Conservation (phyloP, 2,797 vertebrate species). For the Megalops cyprinoides region DNA sequence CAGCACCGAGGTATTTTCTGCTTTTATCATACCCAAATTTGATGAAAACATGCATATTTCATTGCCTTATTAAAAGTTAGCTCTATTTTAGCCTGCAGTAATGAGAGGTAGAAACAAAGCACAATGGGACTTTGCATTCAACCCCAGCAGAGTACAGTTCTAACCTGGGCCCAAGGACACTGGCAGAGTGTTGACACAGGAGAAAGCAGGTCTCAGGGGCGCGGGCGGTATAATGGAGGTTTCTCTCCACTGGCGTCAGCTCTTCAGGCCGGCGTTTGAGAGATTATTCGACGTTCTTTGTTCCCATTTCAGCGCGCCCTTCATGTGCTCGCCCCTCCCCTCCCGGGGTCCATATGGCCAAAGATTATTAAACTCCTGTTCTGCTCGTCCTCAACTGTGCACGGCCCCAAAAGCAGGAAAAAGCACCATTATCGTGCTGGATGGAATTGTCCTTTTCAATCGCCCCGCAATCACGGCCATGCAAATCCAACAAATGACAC, state of each 20-base stretch:
- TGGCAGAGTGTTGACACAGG: slow-evolving; percentile 9
- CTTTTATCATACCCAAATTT: too few relatives aligned
- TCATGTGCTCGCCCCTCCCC: slow-evolving; percentile 41
- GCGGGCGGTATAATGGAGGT: background rate
- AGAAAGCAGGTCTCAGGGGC: background rate
- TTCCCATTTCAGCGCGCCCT: slow-evolving; percentile 35
- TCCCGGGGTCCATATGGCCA: slow-evolving; percentile 63
- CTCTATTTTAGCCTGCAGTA: slow-evolving; percentile 22
- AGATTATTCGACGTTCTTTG: slow-evolving; percentile 36
- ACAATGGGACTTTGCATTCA: slow-evolving; percentile 31
- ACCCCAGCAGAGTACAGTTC: background rate
- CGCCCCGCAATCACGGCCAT: background rate
- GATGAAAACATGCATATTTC: background rate
- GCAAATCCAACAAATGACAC: slow-evolving; percentile 16
- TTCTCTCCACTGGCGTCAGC: background rate
- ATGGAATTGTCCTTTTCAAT: slow-evolving; percentile 7
- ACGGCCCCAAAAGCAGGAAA: slow-evolving; percentile 36
- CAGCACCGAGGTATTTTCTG: background rate
- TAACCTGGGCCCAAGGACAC: slow-evolving; percentile 4
- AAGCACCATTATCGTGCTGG: background rate
- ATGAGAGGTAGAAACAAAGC: slow-evolving; percentile 30
- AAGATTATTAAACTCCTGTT: slow-evolving; percentile 62
- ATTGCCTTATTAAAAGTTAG: background rate
- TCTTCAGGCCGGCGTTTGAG: background rate
- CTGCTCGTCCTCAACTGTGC: slow-evolving; percentile 44